Percentiles rank a stretch among this genome's conserved stretches.
These are phyloP conservation scores for Syngnathus floridae DNA, from an alignment of 2,113 vertebrate species.

Conservation along the genomic window DNA sequence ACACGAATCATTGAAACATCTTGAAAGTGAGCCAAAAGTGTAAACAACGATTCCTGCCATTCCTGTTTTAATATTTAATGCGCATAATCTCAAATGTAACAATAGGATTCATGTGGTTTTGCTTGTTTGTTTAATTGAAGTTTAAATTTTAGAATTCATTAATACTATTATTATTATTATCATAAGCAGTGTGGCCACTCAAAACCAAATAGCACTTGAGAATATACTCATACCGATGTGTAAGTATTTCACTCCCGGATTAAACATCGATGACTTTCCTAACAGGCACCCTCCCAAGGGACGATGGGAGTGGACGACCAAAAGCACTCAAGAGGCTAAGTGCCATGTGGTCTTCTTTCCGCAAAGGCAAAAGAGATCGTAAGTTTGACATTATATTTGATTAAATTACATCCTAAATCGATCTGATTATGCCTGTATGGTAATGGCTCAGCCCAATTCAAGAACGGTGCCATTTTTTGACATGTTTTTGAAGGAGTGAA, in stretches of 20 bases:
- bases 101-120: no score
- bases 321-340: constrained; percentile 64
- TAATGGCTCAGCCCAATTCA: background rate
- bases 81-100: no score
- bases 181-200: background rate
- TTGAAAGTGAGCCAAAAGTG: no score
- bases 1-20: no score
- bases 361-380: constrained; percentile 54
- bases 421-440: background rate
- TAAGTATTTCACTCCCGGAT: background rate
- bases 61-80: no score
- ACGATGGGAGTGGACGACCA: constrained; percentile 43
- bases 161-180: no score
- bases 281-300: constrained; percentile 34
- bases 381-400: constrained; percentile 30
- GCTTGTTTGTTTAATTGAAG: no score
- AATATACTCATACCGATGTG: background rate
- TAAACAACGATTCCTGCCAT: no score
- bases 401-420: background rate
- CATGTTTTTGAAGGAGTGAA: constrained; percentile 37
- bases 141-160: no score
- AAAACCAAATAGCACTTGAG: background rate
- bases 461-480: background rate
- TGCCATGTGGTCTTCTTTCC: constrained; percentile 60
- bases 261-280: background rate